A percentile compares a stretch with the other conserved stretches of the same genome.
Evolutionary conservation across 2,113 vertebrate species (phyloP).

Genomic region (Acanthisitta chloris): DNA sequence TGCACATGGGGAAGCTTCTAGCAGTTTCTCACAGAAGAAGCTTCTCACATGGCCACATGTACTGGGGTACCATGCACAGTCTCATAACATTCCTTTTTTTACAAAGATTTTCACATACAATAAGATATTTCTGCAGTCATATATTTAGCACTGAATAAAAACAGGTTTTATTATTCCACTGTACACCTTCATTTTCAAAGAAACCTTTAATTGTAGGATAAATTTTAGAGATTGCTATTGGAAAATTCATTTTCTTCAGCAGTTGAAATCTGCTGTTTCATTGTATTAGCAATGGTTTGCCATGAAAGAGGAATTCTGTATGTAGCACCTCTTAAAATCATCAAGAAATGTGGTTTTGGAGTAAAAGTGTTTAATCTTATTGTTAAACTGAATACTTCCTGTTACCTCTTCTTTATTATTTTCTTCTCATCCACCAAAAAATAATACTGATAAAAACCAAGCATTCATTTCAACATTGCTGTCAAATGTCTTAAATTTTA

Average conservation of each 20-base stretch:
- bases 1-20: no score
- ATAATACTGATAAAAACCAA: not conserved
- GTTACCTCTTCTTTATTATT: not conserved
- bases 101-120: not conserved
- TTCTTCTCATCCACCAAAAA: not conserved
- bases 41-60: not conserved
- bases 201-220: not conserved
- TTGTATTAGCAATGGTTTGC: not conserved
- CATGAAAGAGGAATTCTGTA: not conserved
- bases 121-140: not conserved
- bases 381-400: not conserved
- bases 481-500: not conserved
- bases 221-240: not conserved
- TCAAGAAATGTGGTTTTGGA: not conserved
- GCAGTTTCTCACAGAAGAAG: no score
- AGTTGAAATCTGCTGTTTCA: not conserved
- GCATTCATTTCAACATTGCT: not conserved
- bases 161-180: not conserved
- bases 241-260: not conserved
- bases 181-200: not conserved
- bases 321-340: not conserved
- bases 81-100: not conserved
- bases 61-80: not conserved
- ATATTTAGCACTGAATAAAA: not conserved
- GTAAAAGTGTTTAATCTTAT: not conserved